phyloP scores from a whole-genome alignment of 2,113 vertebrate genomes.

The Micromys minutus region DNA sequence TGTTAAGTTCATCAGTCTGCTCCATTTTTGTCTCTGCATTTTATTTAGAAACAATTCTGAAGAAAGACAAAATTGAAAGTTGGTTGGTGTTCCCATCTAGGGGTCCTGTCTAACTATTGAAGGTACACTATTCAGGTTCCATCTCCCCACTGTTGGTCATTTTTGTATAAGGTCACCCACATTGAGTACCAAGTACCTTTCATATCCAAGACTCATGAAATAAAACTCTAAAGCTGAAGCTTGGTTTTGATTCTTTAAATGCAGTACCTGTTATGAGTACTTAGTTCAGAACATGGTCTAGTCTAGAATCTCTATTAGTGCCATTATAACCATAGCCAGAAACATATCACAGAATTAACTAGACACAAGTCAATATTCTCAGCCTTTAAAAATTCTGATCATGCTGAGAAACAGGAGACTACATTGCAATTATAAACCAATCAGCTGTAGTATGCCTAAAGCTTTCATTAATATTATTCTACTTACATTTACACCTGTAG shows the following conservation, averaged over 20 bases:
- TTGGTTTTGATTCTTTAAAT: not conserved
- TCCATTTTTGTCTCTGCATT: too few relatives aligned
- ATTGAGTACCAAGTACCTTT: too few relatives aligned
- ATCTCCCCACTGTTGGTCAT: too few relatives aligned
- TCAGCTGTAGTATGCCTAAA: not conserved
- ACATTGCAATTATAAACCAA: not conserved
- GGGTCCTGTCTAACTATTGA: too few relatives aligned
- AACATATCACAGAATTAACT: not conserved
- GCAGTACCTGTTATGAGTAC: too few relatives aligned
- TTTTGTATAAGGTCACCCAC: too few relatives aligned
- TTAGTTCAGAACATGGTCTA: not conserved
- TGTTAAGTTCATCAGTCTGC: too few relatives aligned
- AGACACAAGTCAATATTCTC: not conserved
- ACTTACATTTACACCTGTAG: not conserved
- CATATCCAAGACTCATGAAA: too few relatives aligned
- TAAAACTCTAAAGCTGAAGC: not conserved
- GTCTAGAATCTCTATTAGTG: not conserved
- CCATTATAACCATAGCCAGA: not conserved
- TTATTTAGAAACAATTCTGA: too few relatives aligned
- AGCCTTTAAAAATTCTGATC: not conserved
- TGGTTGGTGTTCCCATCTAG: too few relatives aligned
- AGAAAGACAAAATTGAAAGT: too few relatives aligned
- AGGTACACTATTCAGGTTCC: too few relatives aligned
- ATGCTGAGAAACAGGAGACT: not conserved
- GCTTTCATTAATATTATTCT: not conserved